Evolutionary conservation across 2,888 invertebrate species (phyloP).

Genomic region (Zaprionus lineosus): DNA sequence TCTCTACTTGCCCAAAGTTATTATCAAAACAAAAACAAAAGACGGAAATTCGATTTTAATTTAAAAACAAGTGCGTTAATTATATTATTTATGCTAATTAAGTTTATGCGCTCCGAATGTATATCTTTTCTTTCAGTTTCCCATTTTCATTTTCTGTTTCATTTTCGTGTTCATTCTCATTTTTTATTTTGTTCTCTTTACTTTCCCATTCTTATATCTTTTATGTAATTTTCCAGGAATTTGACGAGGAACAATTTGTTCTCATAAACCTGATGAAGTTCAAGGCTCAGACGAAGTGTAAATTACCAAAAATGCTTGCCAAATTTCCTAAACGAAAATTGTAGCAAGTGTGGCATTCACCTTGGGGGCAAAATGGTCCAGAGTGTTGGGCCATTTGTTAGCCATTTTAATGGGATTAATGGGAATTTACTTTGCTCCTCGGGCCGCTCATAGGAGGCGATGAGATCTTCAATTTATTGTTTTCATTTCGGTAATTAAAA

Average conservation of each 20-base stretch:
- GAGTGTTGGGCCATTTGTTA: constrained; percentile 26
- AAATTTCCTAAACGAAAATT: constrained; percentile 38
- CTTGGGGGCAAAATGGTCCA: constrained; percentile 13
- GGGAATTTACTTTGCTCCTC: constrained; percentile 31
- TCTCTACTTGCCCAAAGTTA: constrained; percentile 15
- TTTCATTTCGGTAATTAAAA: constrained; percentile 47
- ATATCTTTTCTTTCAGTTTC: constrained; percentile 18
- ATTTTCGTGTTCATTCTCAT: too few species aligned
- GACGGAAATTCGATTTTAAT: constrained; percentile 53
- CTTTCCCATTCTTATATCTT: background rate
- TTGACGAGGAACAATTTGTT: constrained; percentile 62
- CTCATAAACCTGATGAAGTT: constrained; percentile 62
- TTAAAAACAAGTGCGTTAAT: constrained; percentile 53
- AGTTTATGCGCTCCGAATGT: too few species aligned
- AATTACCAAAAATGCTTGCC: constrained; percentile 56
- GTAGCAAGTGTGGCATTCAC: constrained; percentile 8
- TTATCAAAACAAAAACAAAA: constrained; percentile 35
- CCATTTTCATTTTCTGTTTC: constrained; percentile 3
- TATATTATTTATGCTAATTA: constrained; percentile 56
- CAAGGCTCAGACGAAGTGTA: constrained; percentile 39
- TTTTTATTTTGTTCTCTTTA: background rate
- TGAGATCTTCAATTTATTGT: constrained; percentile 29
- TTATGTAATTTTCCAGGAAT: constrained; percentile 1
- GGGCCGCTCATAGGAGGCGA: background rate
- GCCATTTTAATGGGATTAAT: constrained; percentile 44